These are phyloP conservation scores for Drosophila quinaria DNA, from an alignment of 2,888 invertebrate genomes.

Conservation along the genomic window DNA sequence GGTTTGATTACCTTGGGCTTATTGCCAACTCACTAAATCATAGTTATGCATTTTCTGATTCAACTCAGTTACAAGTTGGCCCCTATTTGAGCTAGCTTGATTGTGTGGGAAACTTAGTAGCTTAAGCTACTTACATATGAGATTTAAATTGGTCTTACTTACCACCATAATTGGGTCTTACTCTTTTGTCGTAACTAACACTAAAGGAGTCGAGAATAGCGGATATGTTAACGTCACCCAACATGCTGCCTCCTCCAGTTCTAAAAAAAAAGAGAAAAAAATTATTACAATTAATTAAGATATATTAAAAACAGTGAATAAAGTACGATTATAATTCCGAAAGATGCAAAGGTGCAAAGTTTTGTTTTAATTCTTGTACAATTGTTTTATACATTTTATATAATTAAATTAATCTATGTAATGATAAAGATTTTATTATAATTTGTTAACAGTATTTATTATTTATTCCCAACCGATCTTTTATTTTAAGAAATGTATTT, in stretches of 20 bases:
- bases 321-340: neutral
- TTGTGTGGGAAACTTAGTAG: constrained; percentile 28
- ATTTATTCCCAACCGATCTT: neutral
- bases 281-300: neutral
- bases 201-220: constrained; percentile 98
- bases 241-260: constrained; percentile 89
- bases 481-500: neutral
- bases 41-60: neutral
- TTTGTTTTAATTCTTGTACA: too few species aligned
- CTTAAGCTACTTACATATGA: neutral
- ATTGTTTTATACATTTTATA: too few species aligned
- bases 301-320: neutral
- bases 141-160: constrained; percentile 85
- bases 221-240: constrained; percentile 97
- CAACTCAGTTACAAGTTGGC: neutral
- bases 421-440: too few species aligned
- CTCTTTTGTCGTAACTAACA: constrained; percentile 99
- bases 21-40: constrained; percentile 6
- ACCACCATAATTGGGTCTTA: constrained; percentile 99
- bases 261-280: constrained; percentile 54
- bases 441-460: too few species aligned
- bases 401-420: too few species aligned
- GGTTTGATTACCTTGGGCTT: neutral
- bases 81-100: constrained; percentile 14
- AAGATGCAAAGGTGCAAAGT: too few species aligned